Base-by-base conservation (phyloP, 2,888 invertebrate species). In the Aromia moschata region DNA sequence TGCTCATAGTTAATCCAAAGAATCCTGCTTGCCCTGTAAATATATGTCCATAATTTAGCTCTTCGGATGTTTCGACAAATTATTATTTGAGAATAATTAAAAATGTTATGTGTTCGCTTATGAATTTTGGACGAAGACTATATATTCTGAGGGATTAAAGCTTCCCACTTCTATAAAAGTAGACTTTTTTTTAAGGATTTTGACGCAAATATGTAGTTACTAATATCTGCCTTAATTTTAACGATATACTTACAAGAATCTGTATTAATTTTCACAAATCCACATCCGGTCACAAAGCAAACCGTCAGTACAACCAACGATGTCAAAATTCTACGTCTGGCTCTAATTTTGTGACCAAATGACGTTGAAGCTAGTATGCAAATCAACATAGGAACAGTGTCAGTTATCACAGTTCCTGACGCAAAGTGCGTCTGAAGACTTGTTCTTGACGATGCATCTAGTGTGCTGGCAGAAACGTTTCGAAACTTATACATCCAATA, bases 401-500 rank as follows among this genome's bases (percentile, higher is more conserved):
- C 5, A 1, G 58, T 31, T 10, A 58, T 55, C 9, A 33, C 46
- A 9, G 43, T 31, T 9, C 25, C 11, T 9, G 61, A 25, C 9
- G 61, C 38, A 20, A 61, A 61, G 31, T 54, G 18, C 1, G 43
- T 55, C 37, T 61, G 61, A 4, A 61, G 38, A 9, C 3, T n/a
- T 2, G 49, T 58, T 2, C 58, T 33, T 5, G 52, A n/a, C 16
- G 20, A 20, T 0, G 36, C 30, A 18, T 37, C 18, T 12, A 33
- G 20, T 0, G 12, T 10, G 16, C 53, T 14, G 2, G 18, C 30
- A 14, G 40, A 14, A 18, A 37, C 14, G 40, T 60, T 46, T 16
- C 60, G 40, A 17, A 60, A 60, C 43, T 60, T 58, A 16, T 60
- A 44, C 60, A 53, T 52, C 53, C 57, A 60, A 25, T 46, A 56